phyloP scores from a whole-genome alignment of 2,113 vertebrate genomes.

The Cepphus grylle region DNA sequence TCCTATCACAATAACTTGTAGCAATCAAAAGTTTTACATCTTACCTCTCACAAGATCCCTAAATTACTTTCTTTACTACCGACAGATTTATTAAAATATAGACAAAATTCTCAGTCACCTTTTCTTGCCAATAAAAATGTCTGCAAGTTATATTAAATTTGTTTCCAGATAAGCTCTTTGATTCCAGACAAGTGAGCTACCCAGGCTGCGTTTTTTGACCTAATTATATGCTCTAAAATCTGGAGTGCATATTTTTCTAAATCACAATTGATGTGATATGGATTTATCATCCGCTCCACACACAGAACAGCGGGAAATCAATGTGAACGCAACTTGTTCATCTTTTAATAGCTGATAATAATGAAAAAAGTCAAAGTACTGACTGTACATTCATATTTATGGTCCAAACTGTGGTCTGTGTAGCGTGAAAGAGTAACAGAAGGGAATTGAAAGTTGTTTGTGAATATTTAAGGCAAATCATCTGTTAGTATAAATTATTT shows the following conservation, averaged over 20 bases:
- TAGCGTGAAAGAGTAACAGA: neutral
- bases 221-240: conserved; percentile 22
- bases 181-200: neutral
- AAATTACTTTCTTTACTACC: neutral
- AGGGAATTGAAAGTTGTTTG: neutral
- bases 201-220: conserved; percentile 16
- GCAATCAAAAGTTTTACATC: neutral
- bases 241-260: neutral
- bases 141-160: neutral
- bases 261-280: neutral
- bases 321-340: neutral
- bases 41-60: neutral
- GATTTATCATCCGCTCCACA: neutral
- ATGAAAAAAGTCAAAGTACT: neutral
- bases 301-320: neutral
- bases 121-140: neutral
- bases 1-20: neutral
- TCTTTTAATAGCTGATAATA: neutral
- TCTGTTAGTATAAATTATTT: neutral
- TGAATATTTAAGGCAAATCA: neutral
- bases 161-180: neutral
- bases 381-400: neutral
- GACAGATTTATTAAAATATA: neutral
- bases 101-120: neutral
- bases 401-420: neutral